Percentiles rank a stretch among this genome's conserved stretches.
phyloP scores from a whole-genome alignment of 2,888 invertebrate species.

The Uropetala carovei region DNA sequence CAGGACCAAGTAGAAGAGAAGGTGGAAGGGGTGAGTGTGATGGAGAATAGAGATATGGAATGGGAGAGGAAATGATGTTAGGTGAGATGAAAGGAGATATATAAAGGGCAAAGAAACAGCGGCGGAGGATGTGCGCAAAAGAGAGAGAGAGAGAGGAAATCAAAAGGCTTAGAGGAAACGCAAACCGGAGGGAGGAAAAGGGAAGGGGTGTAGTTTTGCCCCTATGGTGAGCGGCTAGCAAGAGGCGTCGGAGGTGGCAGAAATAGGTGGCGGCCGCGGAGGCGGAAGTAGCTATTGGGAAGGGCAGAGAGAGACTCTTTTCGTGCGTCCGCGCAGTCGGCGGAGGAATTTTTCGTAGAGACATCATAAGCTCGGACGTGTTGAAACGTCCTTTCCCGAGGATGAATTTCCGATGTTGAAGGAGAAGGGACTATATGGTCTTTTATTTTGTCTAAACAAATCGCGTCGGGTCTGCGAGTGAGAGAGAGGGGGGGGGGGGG shows the following conservation, averaged over 20 bases:
- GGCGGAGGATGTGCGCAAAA: not conserved
- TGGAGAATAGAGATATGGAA: not conserved
- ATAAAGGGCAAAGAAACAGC: slow-evolving; percentile 33
- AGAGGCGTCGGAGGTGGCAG: slow-evolving; percentile 22
- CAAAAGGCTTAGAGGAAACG: slow-evolving; percentile 50
- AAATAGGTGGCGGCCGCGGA: slow-evolving; percentile 47
- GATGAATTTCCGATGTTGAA: slow-evolving; percentile 27
- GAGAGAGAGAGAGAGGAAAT: not conserved
- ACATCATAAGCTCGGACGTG: slow-evolving; percentile 34
- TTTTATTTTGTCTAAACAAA: slow-evolving; percentile 9
- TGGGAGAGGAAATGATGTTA: slow-evolving; percentile 17
- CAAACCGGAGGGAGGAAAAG: not conserved
- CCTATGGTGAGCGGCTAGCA: not conserved
- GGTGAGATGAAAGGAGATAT: slow-evolving; percentile 57
- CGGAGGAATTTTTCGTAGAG: slow-evolving; percentile 35
- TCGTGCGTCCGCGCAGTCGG: not conserved
- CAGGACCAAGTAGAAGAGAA: not conserved
- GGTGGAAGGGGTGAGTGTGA: not conserved
- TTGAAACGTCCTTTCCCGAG: slow-evolving; percentile 27
- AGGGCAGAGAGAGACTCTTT: slow-evolving; percentile 30
- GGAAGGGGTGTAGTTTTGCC: not conserved
- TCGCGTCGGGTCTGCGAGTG: not conserved
- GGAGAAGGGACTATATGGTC: not conserved
- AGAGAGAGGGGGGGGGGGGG: not conserved
- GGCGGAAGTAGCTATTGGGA: slow-evolving; percentile 52